Percentiles rank a stretch among this genome's conserved stretches.
These are phyloP conservation scores for Pseudeuparius sepicola DNA, from an alignment of 2,888 invertebrate species.

Conservation along the genomic window DNA sequence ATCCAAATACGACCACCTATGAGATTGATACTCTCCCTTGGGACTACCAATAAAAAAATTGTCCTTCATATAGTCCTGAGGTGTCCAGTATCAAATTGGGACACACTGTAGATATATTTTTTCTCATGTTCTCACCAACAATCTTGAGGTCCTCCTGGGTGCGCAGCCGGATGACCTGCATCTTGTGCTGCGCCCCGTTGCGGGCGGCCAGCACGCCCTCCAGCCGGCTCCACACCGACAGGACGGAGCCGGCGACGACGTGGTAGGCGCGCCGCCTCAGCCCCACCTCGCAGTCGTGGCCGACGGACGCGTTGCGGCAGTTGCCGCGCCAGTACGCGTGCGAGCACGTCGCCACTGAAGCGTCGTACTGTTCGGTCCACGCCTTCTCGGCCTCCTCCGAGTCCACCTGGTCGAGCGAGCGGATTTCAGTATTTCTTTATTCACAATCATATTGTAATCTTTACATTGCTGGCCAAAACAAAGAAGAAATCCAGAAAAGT, in stretches of 20 bases:
- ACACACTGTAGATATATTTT: too few relatives aligned
- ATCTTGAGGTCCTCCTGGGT: constrained; percentile 80
- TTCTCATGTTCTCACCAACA: constrained; percentile 83
- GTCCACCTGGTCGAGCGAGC: too few relatives aligned
- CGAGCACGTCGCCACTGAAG: constrained; percentile 76
- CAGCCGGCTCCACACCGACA: constrained; percentile 94
- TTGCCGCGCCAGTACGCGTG: constrained; percentile 90
- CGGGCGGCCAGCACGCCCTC: constrained; percentile 77
- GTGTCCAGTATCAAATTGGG: too few relatives aligned
- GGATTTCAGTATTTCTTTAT: too few relatives aligned
- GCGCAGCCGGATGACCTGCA: constrained; percentile 94
- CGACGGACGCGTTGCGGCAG: constrained; percentile 68
- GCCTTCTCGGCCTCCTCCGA: constrained; percentile 69
- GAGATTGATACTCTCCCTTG: too few relatives aligned
- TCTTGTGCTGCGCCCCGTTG: constrained; percentile 66
- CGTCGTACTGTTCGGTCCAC: constrained; percentile 85
- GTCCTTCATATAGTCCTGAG: too few relatives aligned
- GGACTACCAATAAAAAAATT: too few relatives aligned
- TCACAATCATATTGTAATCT: too few relatives aligned
- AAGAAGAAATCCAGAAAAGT: too few relatives aligned
- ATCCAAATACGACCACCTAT: too few relatives aligned
- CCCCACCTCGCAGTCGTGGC: constrained; percentile 87
- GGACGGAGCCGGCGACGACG: constrained; percentile 92
- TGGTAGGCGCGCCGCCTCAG: constrained; percentile 84
- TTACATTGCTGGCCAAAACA: too few relatives aligned